Conservation (phyloP, 2,113 vertebrate genomes). For the Oophaga pumilio region DNA sequence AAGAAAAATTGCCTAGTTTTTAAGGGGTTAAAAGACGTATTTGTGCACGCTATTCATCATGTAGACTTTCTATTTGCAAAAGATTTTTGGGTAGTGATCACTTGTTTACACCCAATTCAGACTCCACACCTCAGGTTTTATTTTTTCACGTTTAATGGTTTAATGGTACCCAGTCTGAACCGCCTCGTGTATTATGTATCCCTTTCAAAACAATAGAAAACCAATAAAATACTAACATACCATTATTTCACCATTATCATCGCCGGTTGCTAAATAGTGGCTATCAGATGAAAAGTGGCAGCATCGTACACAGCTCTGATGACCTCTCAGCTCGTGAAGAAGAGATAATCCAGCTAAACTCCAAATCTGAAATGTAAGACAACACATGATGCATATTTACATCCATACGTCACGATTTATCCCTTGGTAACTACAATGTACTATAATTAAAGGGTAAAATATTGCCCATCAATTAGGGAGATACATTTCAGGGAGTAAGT, state of each 20-base stretch:
- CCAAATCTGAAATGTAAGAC: constrained; percentile 79
- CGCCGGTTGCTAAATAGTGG: constrained; percentile 84
- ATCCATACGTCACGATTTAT: not conserved
- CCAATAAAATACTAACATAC: constrained; percentile 65
- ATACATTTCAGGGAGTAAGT: not conserved
- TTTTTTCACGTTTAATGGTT: no score
- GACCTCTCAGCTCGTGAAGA: constrained; percentile 76
- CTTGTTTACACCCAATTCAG: no score
- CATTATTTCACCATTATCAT: constrained; percentile 93
- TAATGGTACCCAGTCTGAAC: not conserved
- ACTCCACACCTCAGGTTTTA: no score
- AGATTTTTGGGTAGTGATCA: no score
- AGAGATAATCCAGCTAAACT: constrained; percentile 74
- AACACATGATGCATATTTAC: not conserved
- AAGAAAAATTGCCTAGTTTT: no score
- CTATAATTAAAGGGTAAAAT: no score
- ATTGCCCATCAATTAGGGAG: not conserved
- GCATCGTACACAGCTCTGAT: constrained; percentile 90
- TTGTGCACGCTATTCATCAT: no score
- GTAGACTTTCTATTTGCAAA: no score
- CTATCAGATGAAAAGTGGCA: constrained; percentile 84
- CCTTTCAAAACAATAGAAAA: not conserved
- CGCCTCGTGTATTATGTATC: not conserved
- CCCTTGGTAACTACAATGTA: no score
- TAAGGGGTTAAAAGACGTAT: no score